A percentile compares a stretch with the other conserved stretches of the same genome.
Conservation (phyloP, 2,113 vertebrate genomes). For the Brachypodius melanocephalos region DNA sequence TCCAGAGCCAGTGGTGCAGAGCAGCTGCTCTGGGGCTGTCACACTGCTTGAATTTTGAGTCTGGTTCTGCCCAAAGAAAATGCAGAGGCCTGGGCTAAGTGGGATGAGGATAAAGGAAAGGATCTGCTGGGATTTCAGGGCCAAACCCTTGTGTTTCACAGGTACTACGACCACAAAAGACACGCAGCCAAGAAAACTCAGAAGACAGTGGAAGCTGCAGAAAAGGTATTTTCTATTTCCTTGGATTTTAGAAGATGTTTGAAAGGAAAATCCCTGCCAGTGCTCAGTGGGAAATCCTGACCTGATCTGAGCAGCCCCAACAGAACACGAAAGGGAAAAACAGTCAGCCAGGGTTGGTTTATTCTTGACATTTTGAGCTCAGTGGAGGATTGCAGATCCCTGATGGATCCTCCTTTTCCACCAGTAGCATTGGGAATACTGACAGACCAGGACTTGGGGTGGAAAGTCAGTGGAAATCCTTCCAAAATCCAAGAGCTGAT, state of each 20-base stretch:
- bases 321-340: fast-evolving
- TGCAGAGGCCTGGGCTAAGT: neutral
- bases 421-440: fast-evolving
- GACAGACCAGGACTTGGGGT: neutral
- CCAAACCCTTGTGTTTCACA: slow-evolving; percentile 47
- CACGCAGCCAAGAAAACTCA: slow-evolving; percentile 93
- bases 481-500: neutral
- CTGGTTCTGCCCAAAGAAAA: neutral
- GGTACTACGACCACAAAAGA: slow-evolving; percentile 95
- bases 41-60: fast-evolving
- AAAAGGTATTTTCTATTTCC: slow-evolving; percentile 77
- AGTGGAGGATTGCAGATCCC: neutral
- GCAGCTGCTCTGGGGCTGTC: neutral
- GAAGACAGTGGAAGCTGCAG: slow-evolving; percentile 95
- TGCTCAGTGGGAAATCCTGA: neutral
- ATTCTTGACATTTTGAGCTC: neutral
- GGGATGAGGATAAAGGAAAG: neutral
- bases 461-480: neutral
- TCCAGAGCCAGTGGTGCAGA: neutral
- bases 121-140: neutral
- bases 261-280: neutral
- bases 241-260: neutral
- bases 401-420: neutral
- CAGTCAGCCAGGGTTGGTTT: neutral
- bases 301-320: neutral